Evolutionary conservation across 2,113 vertebrate genomes (phyloP), one percentile per base, ranked within the genome.

Genomic region (Nannobrachium achirus): DNA sequence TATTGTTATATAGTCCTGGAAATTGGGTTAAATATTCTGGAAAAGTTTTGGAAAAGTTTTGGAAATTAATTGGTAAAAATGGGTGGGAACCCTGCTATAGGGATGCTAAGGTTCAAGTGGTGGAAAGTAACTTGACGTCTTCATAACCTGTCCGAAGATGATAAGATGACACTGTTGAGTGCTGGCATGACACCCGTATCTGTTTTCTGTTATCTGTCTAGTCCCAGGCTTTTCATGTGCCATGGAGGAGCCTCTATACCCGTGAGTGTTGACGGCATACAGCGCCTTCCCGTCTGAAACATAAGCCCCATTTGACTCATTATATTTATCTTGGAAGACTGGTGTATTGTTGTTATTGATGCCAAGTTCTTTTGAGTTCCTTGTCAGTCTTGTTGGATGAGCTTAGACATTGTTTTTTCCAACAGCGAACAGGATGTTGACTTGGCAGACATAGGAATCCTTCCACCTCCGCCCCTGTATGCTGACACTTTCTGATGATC

Each of bases 381-480:
- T 25, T 55, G 9, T 15, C 33, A 18, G 56, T 16, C 10, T 41
- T 45, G 8, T 6, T 6, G 38, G 19, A 14, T 45, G 14, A 67
- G 8, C 42, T 60, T 15, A n/a, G 8, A 38, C 56, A 59, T 45
- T 79, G n/a, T 66, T 41, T 8, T 62, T 42, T 56, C 0, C 51
- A 20, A 63, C 85, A 91, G 90, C 0, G 90, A 91, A 42, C 87
- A 86, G 44, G 88, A 90, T 59, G 73, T 78, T 4, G 88, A 91
- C 79, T 86, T 91, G 71, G 68, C 79, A 33, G 88, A 89, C 39
- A 10, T 92, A 66, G 89, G 82, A 20, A 63, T 92, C 8, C 83
- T 93, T 38, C 91, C 92, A 40, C 92, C 92, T 19, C 92, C 92
- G 2, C 86, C 76, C 0, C 86, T 91, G 0, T 93, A 91, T 1